Evolutionary conservation across 2,113 vertebrate genomes (phyloP).

Genomic region (Thalassarche chlororhynchos): DNA sequence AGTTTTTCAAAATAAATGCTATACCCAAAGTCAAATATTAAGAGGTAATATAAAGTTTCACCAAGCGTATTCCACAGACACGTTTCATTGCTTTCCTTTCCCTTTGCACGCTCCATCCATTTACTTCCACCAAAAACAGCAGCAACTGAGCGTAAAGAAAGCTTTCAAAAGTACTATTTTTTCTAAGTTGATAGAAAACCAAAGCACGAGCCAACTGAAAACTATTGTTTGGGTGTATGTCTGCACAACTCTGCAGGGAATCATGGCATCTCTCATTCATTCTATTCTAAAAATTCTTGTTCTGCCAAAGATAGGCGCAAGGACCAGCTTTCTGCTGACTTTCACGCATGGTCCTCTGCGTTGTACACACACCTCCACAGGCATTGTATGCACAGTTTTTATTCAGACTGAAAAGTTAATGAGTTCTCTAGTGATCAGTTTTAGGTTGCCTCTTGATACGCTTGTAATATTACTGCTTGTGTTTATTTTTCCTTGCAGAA

Average conservation of each 20-base stretch:
- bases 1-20: neutral
- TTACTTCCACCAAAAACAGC: neutral
- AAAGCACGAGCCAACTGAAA: neutral
- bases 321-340: neutral
- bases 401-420: neutral
- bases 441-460: neutral
- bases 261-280: neutral
- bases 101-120: neutral
- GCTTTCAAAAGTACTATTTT: slow-evolving; percentile 5
- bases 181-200: neutral
- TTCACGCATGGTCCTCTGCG: neutral
- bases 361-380: neutral
- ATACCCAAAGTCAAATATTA: neutral
- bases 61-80: neutral
- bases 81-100: neutral
- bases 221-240: slow-evolving; percentile 14
- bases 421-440: neutral
- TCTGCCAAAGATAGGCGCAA: neutral
- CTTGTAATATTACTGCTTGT: neutral
- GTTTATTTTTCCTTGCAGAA: neutral
- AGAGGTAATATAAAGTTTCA: neutral
- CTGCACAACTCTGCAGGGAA: neutral
- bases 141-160: neutral
- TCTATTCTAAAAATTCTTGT: neutral
- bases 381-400: neutral